Base-by-base conservation (phyloP, 2,888 invertebrate genomes). In the Callinectes sapidus region DNA sequence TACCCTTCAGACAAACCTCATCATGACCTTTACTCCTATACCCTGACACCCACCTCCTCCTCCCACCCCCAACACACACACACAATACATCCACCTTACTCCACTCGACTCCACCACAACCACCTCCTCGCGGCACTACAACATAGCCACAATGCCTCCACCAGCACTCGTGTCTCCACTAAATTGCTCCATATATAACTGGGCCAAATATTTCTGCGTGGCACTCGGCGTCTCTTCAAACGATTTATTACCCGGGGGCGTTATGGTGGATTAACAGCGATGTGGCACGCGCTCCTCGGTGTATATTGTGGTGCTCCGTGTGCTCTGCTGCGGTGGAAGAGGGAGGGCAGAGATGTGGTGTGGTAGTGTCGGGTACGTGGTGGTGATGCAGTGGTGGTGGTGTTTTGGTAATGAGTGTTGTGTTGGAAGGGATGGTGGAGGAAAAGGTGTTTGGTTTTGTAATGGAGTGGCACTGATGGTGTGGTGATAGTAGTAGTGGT, bases 111-210 rank as follows among this genome's bases (percentile, higher is more conserved):
- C 8, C 81, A 35, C 81, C 14, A 32, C 18, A 32, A 81, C n/a
- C 81, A 81, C 81, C 14, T 10, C 32, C 81, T 28, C 71, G 28
- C 28, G 28, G 18, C 81, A 81, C 81, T 10, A 32, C 3, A 13
- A 81, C 81, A 81, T 35, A 2, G 81, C 81, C 81, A 35, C 81
- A 32, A 35, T 32, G 32, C 32, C 81, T 32, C 35, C 81, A 81
- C 35, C 81, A 32, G 16, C 81, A 35, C 81, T 81, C 35, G 81
- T 81, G 81, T 35, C 81, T 81, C 81, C 81, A 35, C 81, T 81
- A 81, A 81, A 81, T 81, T 81, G 81, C 81, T 81, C 35, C 81
- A 81, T 81, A 81, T 81, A 81, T 81, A 81, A 81, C 81, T 81
- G 81, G 81, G 35, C 35, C 81, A 81, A 81, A 81, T 81, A 81